Base-by-base conservation (phyloP, 1,140 invertebrate genomes). In the Sinonovacula constricta region DNA sequence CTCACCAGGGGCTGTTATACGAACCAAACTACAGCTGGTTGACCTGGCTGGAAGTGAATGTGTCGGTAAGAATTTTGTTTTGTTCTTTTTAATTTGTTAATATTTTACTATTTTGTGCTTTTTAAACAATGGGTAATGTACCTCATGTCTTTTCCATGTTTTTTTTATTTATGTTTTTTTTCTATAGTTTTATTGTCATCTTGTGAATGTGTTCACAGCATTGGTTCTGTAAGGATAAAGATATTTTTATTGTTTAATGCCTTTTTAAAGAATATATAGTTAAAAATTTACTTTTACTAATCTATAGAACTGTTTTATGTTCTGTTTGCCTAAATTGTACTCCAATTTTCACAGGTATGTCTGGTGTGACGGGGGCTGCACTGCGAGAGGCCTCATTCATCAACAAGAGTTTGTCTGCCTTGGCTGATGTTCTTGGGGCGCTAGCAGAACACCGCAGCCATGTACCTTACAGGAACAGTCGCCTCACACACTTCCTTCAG, bases 1-100 rank as follows among this genome's bases (percentile, higher is more conserved):
- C 51, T 77, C 49, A 10, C 65, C 34, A 15, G 80, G 85, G 12
- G 81, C 87, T 14, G 84, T 86, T 5, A 84, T 89, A n/a, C 83
- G 81, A 71, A 88, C 87, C 28, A 89, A 98, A 86, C 90, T 99
- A 24, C 97, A 96, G 77, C 92, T 98, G 34, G 97, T 98, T 31
- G 97, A 99, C 93, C 93, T 99, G 84, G 97, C 97, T 70, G 97
- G 97, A 28, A 97, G 96, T 89, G 97, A 99, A 92, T 92, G 97
- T 83, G 95, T 95, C 26, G 88, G 87, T 87, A 80, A 78, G 89
- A n/a, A n/a, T n/a, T n/a, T n/a, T n/a, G n/a, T n/a, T n/a, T n/a
- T n/a, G n/a, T n/a, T n/a, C n/a, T n/a, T n/a, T n/a, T n/a, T n/a
- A n/a, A n/a, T n/a, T n/a, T n/a, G n/a, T n/a, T n/a, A n/a, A n/a